Conservation (phyloP, 1,140 invertebrate genomes). For the Philopotamus ludificatus region DNA sequence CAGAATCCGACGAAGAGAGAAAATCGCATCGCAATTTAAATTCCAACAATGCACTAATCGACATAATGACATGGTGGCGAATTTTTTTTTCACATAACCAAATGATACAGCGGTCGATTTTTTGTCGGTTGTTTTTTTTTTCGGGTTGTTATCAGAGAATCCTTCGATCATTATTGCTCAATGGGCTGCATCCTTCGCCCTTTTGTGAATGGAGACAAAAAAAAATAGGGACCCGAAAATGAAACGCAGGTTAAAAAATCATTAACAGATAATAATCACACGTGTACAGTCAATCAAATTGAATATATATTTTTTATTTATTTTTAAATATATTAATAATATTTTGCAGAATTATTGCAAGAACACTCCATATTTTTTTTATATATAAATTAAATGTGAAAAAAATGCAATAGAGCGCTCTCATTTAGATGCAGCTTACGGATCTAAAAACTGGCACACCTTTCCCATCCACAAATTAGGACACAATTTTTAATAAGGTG, state of each 20-base stretch:
- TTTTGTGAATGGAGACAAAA: conserved; percentile 36
- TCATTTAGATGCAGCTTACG: not conserved
- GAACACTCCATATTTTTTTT: too few species aligned
- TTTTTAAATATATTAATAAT: too few species aligned
- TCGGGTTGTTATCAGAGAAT: conserved; percentile 1
- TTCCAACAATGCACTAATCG: too few species aligned
- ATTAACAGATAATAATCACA: conserved; percentile 42
- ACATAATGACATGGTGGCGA: not conserved
- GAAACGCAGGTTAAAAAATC: conserved; percentile 41
- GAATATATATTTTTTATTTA: too few species aligned
- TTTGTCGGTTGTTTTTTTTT: too few species aligned
- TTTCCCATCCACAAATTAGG: conserved; percentile 35
- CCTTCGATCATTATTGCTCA: conserved; percentile 38
- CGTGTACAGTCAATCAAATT: conserved; percentile 5
- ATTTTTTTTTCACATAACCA: not conserved
- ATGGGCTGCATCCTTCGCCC: conserved; percentile 39
- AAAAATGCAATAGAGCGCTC: conserved; percentile 24
- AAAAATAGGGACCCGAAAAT: conserved; percentile 35
- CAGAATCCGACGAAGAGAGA: not conserved
- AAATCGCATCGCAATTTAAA: not conserved
- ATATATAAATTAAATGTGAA: conserved; percentile 15
- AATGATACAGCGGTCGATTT: too few species aligned
- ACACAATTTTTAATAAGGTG: conserved; percentile 39
- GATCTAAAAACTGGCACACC: conserved; percentile 34
- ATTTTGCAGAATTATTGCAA: too few species aligned